Base-by-base conservation (phyloP, 2,888 invertebrate species). In the Thecocarcelia acutangulata region DNA sequence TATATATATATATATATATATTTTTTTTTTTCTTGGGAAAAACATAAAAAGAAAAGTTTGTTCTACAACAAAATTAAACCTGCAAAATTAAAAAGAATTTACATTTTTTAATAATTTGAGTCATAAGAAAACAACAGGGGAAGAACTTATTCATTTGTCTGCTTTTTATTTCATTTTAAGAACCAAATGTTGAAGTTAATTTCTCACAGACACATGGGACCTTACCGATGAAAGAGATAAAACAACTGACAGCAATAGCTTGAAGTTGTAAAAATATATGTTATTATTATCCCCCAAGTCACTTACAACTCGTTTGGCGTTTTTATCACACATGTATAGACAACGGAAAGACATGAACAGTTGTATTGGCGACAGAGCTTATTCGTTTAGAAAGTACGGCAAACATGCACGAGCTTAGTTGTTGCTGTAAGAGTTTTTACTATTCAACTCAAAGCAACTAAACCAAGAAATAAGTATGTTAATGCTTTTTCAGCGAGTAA, bases 21-120 rank as follows among this genome's bases (percentile, higher is more conserved):
- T 3, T 5, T 24, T 24, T 24, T 24, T 24, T 24, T 5, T 24
- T n/a, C n/a, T n/a, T n/a, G n/a, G n/a, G 24, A 2, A 24, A 5
- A 24, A 24, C 37, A 66, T 48, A 44, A 21, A 33, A 44, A 75
- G 52, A 52, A 68, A 76, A 54, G 3, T 48, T 54, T 56, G 21
- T 28, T 58, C 24, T 5, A 24, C 3, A 2, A 24, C 5, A 24
- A 24, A 24, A 24, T 24, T 24, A 24, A 24, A 24, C 24, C 5
- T 24, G 24, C 24, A 24, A 5, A 2, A 24, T 24, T 3, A 24
- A 24, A 24, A 24, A 5, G 5, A 24, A 24, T 3, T 24, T 24
- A 24, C 2, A 24, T 24, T 24, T 24, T 24, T 24, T 24, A 24
- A 24, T 5, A 24, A n/a, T n/a, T n/a, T n/a, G n/a, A n/a, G n/a